These are phyloP conservation scores for Paratrypauchen microcephalus DNA, from an alignment of 2,797 vertebrate species.

Conservation along the genomic window DNA sequence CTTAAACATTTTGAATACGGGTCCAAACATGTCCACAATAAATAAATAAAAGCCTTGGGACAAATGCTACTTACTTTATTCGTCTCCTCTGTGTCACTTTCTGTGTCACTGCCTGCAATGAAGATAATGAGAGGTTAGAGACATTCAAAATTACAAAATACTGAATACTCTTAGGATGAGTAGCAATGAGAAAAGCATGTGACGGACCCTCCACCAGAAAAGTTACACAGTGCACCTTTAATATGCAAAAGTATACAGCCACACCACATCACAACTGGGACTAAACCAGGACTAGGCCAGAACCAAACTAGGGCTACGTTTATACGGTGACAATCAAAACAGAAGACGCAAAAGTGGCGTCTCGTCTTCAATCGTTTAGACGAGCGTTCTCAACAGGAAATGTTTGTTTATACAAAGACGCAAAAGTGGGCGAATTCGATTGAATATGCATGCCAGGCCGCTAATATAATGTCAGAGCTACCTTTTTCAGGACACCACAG, in stretches of 20 bases:
- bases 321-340: no score
- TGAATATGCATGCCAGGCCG: no score
- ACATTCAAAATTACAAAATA: background rate
- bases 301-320: background rate
- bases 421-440: no score
- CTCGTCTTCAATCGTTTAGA: no score
- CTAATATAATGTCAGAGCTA: no score
- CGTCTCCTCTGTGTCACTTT: constrained; percentile 88
- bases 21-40: constrained; percentile 54
- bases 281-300: background rate
- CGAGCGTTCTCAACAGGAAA: no score
- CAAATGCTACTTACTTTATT: constrained; percentile 47
- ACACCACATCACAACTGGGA: background rate
- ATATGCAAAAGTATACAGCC: no score
- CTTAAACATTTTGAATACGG: constrained; percentile 26
- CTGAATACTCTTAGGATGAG: background rate
- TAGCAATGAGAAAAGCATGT: background rate
- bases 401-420: no score
- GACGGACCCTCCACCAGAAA: no score
- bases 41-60: constrained; percentile 27
- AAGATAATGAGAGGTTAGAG: background rate
- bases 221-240: no score
- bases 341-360: no score
- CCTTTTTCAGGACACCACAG: no score
- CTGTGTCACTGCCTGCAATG: constrained; percentile 91